phyloP scores from a whole-genome alignment of 2,797 vertebrate species.

The Onychomys torridus region DNA sequence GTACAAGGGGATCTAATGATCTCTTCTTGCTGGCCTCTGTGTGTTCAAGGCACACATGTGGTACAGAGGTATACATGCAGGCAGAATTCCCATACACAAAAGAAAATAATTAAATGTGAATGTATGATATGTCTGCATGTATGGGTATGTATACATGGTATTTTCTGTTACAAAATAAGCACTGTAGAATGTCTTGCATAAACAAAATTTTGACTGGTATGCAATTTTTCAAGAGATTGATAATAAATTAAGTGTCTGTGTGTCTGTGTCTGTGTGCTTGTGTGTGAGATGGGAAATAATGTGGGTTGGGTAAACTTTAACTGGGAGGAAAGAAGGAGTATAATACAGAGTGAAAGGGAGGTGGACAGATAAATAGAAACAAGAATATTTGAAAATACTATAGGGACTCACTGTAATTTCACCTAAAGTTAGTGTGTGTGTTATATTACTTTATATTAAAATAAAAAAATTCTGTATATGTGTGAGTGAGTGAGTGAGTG shows the following conservation, averaged over 20 bases:
- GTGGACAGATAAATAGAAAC: neutral
- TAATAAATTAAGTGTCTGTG: neutral
- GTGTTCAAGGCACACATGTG: neutral
- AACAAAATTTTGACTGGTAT: neutral
- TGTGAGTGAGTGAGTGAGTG: neutral
- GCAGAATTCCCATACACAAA: neutral
- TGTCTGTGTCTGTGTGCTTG: neutral
- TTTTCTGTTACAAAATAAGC: neutral
- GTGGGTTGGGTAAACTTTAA: neutral
- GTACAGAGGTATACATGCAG: neutral
- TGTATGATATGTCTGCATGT: neutral
- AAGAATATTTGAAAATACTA: neutral
- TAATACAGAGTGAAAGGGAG: neutral
- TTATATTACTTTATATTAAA: neutral
- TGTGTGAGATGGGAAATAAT: neutral
- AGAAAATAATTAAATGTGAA: neutral
- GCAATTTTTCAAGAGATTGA: neutral
- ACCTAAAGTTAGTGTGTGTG: neutral
- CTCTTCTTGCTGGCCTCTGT: neutral
- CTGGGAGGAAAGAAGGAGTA: neutral
- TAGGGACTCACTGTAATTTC: neutral
- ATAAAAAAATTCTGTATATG: neutral
- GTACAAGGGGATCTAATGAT: neutral
- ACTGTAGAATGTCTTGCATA: neutral
- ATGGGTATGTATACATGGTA: neutral